Conservation (phyloP, 2,797 vertebrate genomes). For the Phrynocephalus vlangalii region DNA sequence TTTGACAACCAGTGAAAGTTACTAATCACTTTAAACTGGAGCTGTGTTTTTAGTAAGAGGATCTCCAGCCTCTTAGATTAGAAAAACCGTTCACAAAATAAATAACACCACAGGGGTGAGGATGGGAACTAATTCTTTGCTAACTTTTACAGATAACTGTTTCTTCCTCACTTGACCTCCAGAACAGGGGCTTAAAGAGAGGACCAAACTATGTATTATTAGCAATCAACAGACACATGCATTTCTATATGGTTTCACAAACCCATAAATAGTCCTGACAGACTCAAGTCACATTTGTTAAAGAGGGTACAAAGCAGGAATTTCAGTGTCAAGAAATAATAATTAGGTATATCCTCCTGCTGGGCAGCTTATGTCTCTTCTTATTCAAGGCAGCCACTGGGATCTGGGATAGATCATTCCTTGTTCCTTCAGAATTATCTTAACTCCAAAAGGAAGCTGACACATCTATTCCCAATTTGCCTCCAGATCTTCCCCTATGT, state of each 20-base stretch:
- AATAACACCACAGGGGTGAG: not conserved
- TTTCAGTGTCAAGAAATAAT: not conserved
- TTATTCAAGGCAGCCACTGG: not conserved
- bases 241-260: not conserved
- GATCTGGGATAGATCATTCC: not conserved
- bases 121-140: not conserved
- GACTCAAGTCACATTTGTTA: not conserved
- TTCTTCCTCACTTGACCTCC: not conserved
- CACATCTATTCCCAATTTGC: not conserved
- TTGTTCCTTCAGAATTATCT: not conserved
- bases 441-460: not conserved
- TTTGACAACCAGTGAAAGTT: not conserved
- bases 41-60: not conserved
- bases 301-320: not conserved
- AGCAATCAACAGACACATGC: not conserved
- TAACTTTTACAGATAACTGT: not conserved
- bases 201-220: not conserved
- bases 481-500: not conserved
- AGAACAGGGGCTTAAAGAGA: not conserved
- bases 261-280: not conserved
- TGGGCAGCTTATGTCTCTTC: not conserved
- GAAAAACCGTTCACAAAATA: not conserved
- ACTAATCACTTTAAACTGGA: not conserved
- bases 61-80: not conserved
- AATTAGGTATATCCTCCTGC: not conserved